Evolutionary conservation across 2,797 vertebrate species (phyloP).

Genomic region (Darevskia nairensis): DNA sequence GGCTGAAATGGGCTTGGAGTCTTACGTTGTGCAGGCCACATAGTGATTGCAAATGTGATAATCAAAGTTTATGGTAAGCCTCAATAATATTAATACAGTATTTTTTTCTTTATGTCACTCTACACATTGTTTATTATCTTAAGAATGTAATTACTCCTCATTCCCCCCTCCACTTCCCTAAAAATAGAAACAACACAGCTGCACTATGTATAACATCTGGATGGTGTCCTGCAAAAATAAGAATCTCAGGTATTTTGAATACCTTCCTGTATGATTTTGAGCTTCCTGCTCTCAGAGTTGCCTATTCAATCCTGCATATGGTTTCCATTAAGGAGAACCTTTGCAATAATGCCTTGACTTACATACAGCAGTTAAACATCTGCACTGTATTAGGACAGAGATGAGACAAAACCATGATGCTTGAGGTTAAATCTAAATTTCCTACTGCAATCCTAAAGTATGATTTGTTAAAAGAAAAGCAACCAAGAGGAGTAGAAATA

Average conservation of each 20-base stretch:
- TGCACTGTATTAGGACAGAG: conserved; percentile 80
- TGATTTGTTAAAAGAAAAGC: conserved; percentile 77
- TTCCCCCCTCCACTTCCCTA: conserved; percentile 42
- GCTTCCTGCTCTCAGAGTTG: conserved; percentile 62
- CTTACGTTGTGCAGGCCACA: not conserved
- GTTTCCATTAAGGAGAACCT: conserved; percentile 77
- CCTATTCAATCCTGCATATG: conserved; percentile 70
- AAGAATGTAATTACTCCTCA: conserved; percentile 8
- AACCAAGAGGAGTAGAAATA: conserved; percentile 70
- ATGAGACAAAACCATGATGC: conserved; percentile 82
- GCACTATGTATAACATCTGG: conserved; percentile 49
- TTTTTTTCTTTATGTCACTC: not conserved
- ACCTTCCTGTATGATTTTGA: conserved; percentile 57
- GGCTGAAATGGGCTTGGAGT: not conserved
- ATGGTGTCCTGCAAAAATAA: conserved; percentile 62
- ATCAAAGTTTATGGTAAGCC: conserved; percentile 1
- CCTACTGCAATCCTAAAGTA: conserved; percentile 78
- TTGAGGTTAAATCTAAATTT: conserved; percentile 84
- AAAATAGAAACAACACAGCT: conserved; percentile 20
- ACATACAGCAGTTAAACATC: conserved; percentile 79
- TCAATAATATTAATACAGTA: not conserved
- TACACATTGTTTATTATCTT: conserved; percentile 48
- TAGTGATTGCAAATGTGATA: not conserved
- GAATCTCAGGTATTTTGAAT: conserved; percentile 65
- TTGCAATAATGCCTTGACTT: conserved; percentile 76